Percentiles rank a stretch among this genome's conserved stretches.
phyloP scores from a whole-genome alignment of 2,888 invertebrate genomes.

The Cosmopolites sordidus region DNA sequence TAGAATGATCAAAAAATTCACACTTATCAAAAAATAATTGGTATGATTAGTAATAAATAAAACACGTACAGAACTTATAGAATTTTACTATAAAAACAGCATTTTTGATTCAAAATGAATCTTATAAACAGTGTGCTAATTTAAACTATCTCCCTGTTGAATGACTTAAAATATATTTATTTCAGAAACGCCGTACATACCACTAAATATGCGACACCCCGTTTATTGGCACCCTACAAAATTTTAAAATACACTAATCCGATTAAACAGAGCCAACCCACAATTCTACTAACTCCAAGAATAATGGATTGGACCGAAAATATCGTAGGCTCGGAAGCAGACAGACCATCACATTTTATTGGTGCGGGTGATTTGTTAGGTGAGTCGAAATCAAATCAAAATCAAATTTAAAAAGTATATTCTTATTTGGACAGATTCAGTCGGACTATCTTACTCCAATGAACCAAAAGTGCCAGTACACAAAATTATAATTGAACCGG shows the following conservation, averaged over 20 bases:
- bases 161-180: background rate
- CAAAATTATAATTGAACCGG: slow-evolving; percentile 31
- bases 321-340: slow-evolving; percentile 14
- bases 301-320: slow-evolving; percentile 29
- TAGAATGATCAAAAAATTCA: too few species aligned
- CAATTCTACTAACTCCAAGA: slow-evolving; percentile 32
- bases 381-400: background rate
- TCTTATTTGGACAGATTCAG: slow-evolving; percentile 35
- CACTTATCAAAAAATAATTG: too few species aligned
- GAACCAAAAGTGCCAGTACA: slow-evolving; percentile 30
- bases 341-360: slow-evolving; percentile 32
- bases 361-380: slow-evolving; percentile 37
- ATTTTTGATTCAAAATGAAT: too few species aligned
- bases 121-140: too few species aligned
- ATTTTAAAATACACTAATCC: slow-evolving; percentile 1
- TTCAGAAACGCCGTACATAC: slow-evolving; percentile 27
- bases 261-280: slow-evolving; percentile 18
- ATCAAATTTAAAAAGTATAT: background rate
- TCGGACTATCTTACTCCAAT: slow-evolving; percentile 42
- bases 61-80: too few species aligned
- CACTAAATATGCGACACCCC: slow-evolving; percentile 35
- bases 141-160: too few species aligned
- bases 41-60: too few species aligned
- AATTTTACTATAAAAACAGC: too few species aligned
- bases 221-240: slow-evolving; percentile 35